These are phyloP conservation scores for Xerus inauris DNA, from an alignment of 2,113 vertebrate species.

Conservation along the genomic window DNA sequence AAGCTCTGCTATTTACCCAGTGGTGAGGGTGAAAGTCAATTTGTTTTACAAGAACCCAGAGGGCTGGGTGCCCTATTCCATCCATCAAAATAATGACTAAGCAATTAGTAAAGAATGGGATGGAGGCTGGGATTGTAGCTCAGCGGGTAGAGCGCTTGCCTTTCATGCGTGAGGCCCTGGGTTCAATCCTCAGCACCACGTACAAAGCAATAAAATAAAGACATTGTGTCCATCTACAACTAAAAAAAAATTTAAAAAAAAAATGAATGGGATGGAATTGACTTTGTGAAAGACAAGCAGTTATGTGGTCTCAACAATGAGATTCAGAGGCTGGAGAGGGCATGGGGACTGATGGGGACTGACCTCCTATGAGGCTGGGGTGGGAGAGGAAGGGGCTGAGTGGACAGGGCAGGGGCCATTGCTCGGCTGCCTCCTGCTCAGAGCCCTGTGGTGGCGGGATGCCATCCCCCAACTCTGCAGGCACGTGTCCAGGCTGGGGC, in stretches of 20 bases:
- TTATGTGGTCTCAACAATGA: background rate
- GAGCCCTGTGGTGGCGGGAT: background rate
- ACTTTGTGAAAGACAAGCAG: conserved; percentile 1
- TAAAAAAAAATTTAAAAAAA: no score
- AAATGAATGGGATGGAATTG: conserved; percentile 52
- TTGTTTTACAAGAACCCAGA: conserved; percentile 45
- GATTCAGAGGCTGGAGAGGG: background rate
- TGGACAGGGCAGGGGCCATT: no score
- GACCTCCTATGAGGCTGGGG: background rate
- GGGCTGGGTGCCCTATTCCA: background rate
- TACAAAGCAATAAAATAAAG: no score
- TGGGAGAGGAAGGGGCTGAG: background rate
- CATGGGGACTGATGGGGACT: background rate
- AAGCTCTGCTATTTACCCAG: conserved; percentile 1
- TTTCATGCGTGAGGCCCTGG: no score
- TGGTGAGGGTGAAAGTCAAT: conserved; percentile 25
- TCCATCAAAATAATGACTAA: conserved; percentile 70
- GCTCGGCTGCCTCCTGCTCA: background rate
- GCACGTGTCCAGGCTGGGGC: accelerated
- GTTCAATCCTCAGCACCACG: no score
- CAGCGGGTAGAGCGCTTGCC: no score
- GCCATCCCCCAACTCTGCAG: no score
- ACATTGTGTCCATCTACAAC: no score
- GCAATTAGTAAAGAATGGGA: conserved; percentile 66
- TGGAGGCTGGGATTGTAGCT: no score